These are phyloP conservation scores for Holocentrus rufus DNA, from an alignment of 2,797 vertebrate species.

Conservation along the genomic window DNA sequence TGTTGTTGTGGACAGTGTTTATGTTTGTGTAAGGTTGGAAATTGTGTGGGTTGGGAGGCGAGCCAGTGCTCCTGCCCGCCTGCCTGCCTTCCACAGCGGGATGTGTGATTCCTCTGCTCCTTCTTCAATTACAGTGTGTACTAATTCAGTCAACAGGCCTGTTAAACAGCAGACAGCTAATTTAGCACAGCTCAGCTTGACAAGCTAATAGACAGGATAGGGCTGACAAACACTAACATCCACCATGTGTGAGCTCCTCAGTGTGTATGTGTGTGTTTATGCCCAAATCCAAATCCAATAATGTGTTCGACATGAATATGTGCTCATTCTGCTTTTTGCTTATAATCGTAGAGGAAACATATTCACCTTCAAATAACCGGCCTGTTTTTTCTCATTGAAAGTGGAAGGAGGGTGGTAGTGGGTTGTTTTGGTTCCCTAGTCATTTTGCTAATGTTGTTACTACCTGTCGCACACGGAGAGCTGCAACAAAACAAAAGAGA, in stretches of 20 bases:
- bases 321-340: too few relatives aligned
- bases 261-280: slow-evolving; percentile 16
- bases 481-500: too few relatives aligned
- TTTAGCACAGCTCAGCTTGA: slow-evolving; percentile 54
- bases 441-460: too few relatives aligned
- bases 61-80: slow-evolving; percentile 27
- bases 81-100: slow-evolving; percentile 35
- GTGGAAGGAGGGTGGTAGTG: too few relatives aligned
- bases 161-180: slow-evolving; percentile 58
- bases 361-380: too few relatives aligned
- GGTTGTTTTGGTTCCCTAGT: too few relatives aligned
- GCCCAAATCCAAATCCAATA: slow-evolving; percentile 38
- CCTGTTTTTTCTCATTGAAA: too few relatives aligned
- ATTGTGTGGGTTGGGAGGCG: slow-evolving; percentile 33
- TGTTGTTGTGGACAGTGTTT: slow-evolving; percentile 41
- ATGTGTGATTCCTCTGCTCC: slow-evolving; percentile 33
- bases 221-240: slow-evolving; percentile 19
- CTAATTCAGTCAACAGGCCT: slow-evolving; percentile 54
- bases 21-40: slow-evolving; percentile 40
- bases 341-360: too few relatives aligned
- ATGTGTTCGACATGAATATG: background rate
- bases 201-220: slow-evolving; percentile 24
- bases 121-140: slow-evolving; percentile 43
- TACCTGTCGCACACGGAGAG: too few relatives aligned
- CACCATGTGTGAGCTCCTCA: slow-evolving; percentile 18